Evolutionary conservation across 2,797 vertebrate genomes (phyloP).

Genomic region (Ctenopoma multispine): DNA sequence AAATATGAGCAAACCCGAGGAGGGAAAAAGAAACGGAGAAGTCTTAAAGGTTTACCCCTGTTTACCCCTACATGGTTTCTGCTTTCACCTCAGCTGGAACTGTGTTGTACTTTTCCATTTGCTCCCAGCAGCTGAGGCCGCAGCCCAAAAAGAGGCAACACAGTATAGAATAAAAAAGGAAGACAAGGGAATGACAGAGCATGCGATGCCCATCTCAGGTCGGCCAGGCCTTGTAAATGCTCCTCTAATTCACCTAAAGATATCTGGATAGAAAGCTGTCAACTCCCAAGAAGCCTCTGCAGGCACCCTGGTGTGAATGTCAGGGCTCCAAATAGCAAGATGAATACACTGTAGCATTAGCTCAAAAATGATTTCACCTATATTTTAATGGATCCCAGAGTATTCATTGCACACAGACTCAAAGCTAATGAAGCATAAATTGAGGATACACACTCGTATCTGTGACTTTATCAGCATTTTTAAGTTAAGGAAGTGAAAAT

Average conservation of each 20-base stretch:
- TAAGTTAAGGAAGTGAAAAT: slow-evolving; percentile 1
- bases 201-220: slow-evolving; percentile 66
- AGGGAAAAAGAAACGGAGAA: slow-evolving; percentile 19
- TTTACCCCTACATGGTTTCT: slow-evolving; percentile 64
- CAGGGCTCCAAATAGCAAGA: background rate
- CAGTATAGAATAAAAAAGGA: background rate
- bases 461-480: slow-evolving; percentile 19
- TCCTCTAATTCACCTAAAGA: slow-evolving; percentile 34
- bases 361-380: background rate
- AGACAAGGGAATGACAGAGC: slow-evolving; percentile 15
- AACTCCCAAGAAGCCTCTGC: slow-evolving; percentile 3
- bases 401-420: slow-evolving; percentile 6
- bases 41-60: slow-evolving; percentile 62
- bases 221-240: slow-evolving; percentile 57
- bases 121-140: slow-evolving; percentile 60
- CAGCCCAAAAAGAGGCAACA: too few relatives aligned
- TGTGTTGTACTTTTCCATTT: slow-evolving; percentile 64
- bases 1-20: slow-evolving; percentile 45
- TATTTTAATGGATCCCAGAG: background rate
- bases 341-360: background rate
- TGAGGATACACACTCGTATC: slow-evolving; percentile 6
- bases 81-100: slow-evolving; percentile 65
- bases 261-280: slow-evolving; percentile 27
- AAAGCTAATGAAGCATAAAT: slow-evolving; percentile 27
- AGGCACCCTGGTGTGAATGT: background rate